Base-by-base conservation (phyloP, 2,888 invertebrate genomes). In the Nineta flava region DNA sequence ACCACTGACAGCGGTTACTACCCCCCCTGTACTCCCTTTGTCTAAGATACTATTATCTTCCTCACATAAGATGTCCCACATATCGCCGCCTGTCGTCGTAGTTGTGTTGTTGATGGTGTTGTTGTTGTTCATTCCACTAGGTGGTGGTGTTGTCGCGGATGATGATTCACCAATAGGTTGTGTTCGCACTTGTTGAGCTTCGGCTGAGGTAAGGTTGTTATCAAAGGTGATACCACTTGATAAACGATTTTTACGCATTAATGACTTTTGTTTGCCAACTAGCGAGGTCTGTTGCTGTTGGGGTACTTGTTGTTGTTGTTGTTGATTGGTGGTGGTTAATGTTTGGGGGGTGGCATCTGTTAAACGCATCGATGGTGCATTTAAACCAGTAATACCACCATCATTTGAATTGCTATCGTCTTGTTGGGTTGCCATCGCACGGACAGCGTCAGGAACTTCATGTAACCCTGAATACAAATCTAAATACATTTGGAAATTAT, bases 401-500 rank as follows among this genome's bases (percentile, higher is more conserved):
- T 44, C 48, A 17, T 43, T 41, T 16, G 16, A 17, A 15, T 26
- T 38, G 58, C 38, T 58, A 55, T 53, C 55, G 48, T 69, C 67
- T 35, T 73, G 73, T 55, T 75, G 75, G 49, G 71, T 68, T 10
- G 44, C 19, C 34, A 72, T 66, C 51, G 73, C 74, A 38, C 74
- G 65, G 6, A 75, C 74, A 4, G 76, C 74, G 54, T 76, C 76
- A 9, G 76, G 73, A 21, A 77, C 74, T 59, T 77, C 76, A 57
- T 76, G 76, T 49, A 77, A 61, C 32, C 74, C 74, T 16, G 61
- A 60, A 52, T 57, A 57, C 49, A 53, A 52, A 51, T 56, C 26
- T 40, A 26, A 4, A 31, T 19, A 49, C n/a, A 26, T 15, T n/a
- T n/a, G n/a, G n/a, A n/a, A n/a, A n/a, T n/a, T n/a, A n/a, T n/a